phyloP scores from a whole-genome alignment of 2,113 vertebrate genomes.

The Malurus alboscapulatus region DNA sequence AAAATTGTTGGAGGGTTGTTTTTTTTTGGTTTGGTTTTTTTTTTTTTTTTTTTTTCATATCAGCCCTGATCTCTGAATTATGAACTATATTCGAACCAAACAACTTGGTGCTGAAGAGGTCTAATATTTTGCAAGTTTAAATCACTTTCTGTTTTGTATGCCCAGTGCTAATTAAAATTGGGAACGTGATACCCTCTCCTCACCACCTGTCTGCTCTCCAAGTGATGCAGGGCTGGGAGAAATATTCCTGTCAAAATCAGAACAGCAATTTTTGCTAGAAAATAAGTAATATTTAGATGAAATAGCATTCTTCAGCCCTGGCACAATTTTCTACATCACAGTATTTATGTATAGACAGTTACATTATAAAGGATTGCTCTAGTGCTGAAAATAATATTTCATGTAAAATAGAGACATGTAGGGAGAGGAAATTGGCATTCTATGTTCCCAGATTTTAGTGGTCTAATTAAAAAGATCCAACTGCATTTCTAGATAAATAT shows the following conservation, averaged over 20 bases:
- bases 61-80: neutral
- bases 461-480: neutral
- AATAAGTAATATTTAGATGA: neutral
- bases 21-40: neutral
- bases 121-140: neutral
- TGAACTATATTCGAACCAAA: neutral
- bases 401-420: neutral
- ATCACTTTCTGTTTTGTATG: neutral
- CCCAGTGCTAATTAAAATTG: neutral
- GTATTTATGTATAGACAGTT: neutral
- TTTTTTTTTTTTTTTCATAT: neutral
- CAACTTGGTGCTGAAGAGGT: neutral
- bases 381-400: neutral
- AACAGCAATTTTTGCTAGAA: neutral
- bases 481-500: neutral
- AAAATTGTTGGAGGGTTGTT: neutral
- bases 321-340: neutral
- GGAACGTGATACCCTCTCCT: neutral
- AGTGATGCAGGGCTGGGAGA: neutral
- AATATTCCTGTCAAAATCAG: neutral
- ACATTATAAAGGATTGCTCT: neutral
- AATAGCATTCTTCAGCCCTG: neutral
- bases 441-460: neutral
- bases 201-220: neutral
- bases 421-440: accelerated